Evolutionary conservation across 2,888 invertebrate genomes (phyloP).

Genomic region (Rhynchonema sp.): DNA sequence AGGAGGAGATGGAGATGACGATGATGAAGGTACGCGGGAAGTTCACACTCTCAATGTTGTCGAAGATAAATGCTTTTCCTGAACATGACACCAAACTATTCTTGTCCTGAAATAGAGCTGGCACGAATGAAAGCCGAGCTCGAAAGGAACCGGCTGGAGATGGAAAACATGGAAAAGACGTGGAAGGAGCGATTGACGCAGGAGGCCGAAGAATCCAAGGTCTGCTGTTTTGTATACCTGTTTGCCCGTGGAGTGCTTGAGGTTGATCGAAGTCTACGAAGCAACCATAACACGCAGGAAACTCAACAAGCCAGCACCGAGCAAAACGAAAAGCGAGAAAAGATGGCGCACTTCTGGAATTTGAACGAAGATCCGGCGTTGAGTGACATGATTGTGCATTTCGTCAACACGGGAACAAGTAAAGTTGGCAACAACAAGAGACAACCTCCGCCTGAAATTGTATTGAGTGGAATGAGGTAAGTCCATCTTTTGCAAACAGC

Average conservation of each 20-base stretch:
- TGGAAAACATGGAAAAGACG: slow-evolving; percentile 36
- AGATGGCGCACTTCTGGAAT: slow-evolving; percentile 37
- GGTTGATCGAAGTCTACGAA: too few species aligned
- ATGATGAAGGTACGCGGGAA: slow-evolving; percentile 5
- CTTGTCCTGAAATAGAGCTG: slow-evolving; percentile 12
- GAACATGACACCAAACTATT: too few species aligned
- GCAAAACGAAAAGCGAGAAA: slow-evolving; percentile 29
- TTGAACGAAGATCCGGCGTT: slow-evolving; percentile 39
- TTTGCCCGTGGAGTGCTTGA: too few species aligned
- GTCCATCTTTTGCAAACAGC: background rate
- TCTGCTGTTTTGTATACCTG: too few species aligned
- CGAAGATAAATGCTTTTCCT: too few species aligned
- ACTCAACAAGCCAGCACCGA: slow-evolving; percentile 4
- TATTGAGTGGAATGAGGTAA: slow-evolving; percentile 36
- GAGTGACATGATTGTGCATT: slow-evolving; percentile 36
- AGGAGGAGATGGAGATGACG: slow-evolving; percentile 9
- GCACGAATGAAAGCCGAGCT: slow-evolving; percentile 22
- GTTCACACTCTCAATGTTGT: too few species aligned
- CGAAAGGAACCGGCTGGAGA: slow-evolving; percentile 35
- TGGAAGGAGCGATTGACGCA: slow-evolving; percentile 27
- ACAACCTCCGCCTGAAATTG: slow-evolving; percentile 29
- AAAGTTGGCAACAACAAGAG: slow-evolving; percentile 26
- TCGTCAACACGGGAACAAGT: slow-evolving; percentile 33
- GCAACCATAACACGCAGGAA: too few species aligned
- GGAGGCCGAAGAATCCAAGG: background rate